Evolutionary conservation across 2,797 vertebrate genomes (phyloP), one percentile per base, ranked within the genome.

Genomic region (Argentina silus): DNA sequence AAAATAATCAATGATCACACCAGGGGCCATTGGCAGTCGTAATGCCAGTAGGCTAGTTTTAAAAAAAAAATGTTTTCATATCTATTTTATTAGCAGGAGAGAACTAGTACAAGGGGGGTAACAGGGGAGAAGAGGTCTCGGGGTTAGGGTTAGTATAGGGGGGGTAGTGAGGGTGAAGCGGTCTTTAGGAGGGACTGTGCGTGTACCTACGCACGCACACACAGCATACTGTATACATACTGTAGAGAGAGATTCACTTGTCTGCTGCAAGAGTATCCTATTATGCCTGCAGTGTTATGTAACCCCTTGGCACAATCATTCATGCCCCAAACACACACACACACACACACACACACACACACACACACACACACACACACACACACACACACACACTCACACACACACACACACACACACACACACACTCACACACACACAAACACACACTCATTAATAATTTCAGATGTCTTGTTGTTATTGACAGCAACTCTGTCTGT

Each of bases 301-400:
- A 67, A 71, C 42, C 55, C 62, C 10, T 9, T 17, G 67, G 60
- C 43, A 68, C 69, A 71, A 75, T 78, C 56, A 9, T 59, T 17
- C 19, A 59, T 21, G 27, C 27, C 27, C 27, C 27, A 36, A 36
- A 36, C 27, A 36, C 27, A 36, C 8, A 59, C 19, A n/a, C 53
- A 36, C 27, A 36, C 27, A 36, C 27, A 36, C 27, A 36, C 27
- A 36, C 27, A 36, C 12, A 15, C n/a, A 14, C 51, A 55, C n/a
- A 55, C 51, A 55, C 51, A 55, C 15, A n/a, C 51, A 55, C 51
- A 12, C 15, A 55, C 51, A 55, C 51, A 55, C 1, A n/a, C 51
- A 6, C 51, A 36, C 27, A 36, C 27, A 36, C 27, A 36, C 27
- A 36, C 27, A 36, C 27, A 36, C 12, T 3, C n/a, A 14, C 51